A percentile compares a stretch with the other conserved stretches of the same genome.
Evolutionary conservation across 2,113 vertebrate species (phyloP).

Genomic region (Melanotaenia duboulayi): DNA sequence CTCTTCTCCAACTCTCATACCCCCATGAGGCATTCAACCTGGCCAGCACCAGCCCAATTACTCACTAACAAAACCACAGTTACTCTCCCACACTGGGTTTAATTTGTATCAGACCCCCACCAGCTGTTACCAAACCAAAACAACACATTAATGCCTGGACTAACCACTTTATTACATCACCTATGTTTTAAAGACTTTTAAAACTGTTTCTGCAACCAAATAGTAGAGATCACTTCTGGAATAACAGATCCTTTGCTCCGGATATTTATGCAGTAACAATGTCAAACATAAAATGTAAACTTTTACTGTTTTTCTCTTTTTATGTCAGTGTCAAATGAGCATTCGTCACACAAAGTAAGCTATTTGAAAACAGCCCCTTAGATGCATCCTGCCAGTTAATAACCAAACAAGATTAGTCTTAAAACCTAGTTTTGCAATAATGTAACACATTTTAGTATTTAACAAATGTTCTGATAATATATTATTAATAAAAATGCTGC

Average conservation of each 20-base stretch:
- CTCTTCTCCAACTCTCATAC: constrained; percentile 41
- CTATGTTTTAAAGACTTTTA: constrained; percentile 29
- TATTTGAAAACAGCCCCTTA: not conserved
- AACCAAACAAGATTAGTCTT: not conserved
- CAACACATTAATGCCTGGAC: constrained; percentile 62
- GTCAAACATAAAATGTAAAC: not conserved
- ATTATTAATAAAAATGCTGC: not conserved
- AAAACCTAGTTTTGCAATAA: too few relatives aligned
- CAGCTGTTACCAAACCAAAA: constrained; percentile 80
- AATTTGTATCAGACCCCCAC: constrained; percentile 79
- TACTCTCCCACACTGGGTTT: constrained; percentile 79
- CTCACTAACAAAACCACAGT: constrained; percentile 86
- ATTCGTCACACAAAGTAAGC: not conserved
- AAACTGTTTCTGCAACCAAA: not conserved
- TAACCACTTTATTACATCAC: constrained; percentile 19
- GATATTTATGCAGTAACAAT: not conserved
- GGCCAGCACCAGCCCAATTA: constrained; percentile 84
- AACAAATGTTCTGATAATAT: constrained; percentile 4
- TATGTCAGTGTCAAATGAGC: not conserved
- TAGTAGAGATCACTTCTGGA: not conserved
- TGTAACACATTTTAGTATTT: not conserved
- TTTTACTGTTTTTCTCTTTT: constrained; percentile 12
- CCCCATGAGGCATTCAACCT: constrained; percentile 74
- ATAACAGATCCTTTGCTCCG: not conserved
- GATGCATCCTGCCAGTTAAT: not conserved